Percentiles rank a stretch among this genome's conserved stretches.
Conservation (phyloP, 1,140 invertebrate genomes). For the Phymorhynchus buccinoides region DNA sequence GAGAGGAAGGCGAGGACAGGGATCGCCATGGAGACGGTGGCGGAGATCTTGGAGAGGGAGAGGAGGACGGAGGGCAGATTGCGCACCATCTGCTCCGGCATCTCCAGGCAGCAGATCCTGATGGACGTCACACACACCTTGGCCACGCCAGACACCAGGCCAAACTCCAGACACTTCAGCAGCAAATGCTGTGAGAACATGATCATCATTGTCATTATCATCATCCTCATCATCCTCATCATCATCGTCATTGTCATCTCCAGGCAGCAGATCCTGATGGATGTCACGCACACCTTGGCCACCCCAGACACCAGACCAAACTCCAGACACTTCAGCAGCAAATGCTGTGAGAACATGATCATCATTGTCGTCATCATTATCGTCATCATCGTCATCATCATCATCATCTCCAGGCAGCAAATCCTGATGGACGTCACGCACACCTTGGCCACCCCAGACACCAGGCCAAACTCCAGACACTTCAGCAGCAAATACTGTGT, state of each 20-base stretch:
- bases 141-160: slow-evolving; percentile 78
- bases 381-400: too few species aligned
- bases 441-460: too few species aligned
- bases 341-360: slow-evolving; percentile 55
- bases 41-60: slow-evolving; percentile 92
- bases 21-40: slow-evolving; percentile 90
- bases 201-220: background rate
- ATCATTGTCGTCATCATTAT: background rate
- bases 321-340: slow-evolving; percentile 74
- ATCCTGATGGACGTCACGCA: too few species aligned
- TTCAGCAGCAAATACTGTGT: too few species aligned
- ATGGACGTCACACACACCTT: slow-evolving; percentile 89
- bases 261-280: slow-evolving; percentile 90
- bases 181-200: slow-evolving; percentile 66
- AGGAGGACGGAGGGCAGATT: slow-evolving; percentile 89
- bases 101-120: slow-evolving; percentile 92
- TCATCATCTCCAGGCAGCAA: too few species aligned
- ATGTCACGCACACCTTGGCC: slow-evolving; percentile 86
- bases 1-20: slow-evolving; percentile 96
- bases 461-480: too few species aligned
- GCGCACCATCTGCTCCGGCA: slow-evolving; percentile 93
- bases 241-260: slow-evolving; percentile 82
- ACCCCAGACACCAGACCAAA: slow-evolving; percentile 77
- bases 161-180: slow-evolving; percentile 74
- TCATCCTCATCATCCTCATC: too few species aligned